These are phyloP conservation scores for Otus scops DNA, from an alignment of 2,797 vertebrate genomes.

Conservation along the genomic window DNA sequence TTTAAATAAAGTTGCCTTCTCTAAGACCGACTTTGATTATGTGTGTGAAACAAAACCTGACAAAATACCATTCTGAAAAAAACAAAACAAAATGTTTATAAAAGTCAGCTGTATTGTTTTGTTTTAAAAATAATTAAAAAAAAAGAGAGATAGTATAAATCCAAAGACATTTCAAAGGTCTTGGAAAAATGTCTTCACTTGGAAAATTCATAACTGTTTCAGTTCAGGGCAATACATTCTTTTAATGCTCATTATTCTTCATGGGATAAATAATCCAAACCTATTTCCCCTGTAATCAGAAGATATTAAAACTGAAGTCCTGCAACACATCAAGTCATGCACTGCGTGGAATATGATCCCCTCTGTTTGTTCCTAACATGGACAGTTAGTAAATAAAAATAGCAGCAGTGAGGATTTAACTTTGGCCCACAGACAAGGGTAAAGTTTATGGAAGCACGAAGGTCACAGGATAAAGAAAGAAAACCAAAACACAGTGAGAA, in stretches of 20 bases:
- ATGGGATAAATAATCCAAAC: background rate
- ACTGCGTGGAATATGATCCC: background rate
- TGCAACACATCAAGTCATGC: background rate
- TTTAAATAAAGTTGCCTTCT: background rate
- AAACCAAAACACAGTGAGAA: slow-evolving; percentile 24
- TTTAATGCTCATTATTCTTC: background rate
- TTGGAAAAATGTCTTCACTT: background rate
- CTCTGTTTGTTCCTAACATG: background rate
- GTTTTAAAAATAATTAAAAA: background rate
- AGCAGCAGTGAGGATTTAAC: background rate
- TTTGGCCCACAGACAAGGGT: background rate
- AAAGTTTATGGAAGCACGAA: slow-evolving; percentile 32
- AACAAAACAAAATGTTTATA: background rate
- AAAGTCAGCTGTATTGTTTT: background rate
- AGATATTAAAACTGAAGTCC: background rate
- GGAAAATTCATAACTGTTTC: background rate
- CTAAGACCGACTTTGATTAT: background rate
- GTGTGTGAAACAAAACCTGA: background rate
- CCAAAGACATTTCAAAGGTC: background rate
- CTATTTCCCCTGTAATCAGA: background rate
- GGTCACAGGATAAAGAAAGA: slow-evolving; percentile 52
- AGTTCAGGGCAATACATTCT: background rate
- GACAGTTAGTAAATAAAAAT: background rate
- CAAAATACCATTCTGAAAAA: background rate
- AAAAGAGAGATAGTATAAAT: background rate